Conservation (phyloP, 2,797 vertebrate species). For the Microhierax caerulescens region DNA sequence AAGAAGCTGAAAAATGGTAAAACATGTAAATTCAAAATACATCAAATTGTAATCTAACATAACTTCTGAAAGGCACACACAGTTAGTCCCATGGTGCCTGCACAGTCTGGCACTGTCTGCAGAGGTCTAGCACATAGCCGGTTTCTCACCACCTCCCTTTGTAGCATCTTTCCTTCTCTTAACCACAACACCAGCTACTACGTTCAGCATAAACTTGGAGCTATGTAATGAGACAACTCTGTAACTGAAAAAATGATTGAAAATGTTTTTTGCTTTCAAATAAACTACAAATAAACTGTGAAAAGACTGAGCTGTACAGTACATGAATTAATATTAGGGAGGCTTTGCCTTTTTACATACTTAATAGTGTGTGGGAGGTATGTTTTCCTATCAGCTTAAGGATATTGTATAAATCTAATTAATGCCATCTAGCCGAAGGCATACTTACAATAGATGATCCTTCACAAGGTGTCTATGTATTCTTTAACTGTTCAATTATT, state of each 20-base stretch:
- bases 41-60: background rate
- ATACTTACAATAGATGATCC: background rate
- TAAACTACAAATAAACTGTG: background rate
- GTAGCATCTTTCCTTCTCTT: background rate
- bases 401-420: background rate
- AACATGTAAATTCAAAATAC: background rate
- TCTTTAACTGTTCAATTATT: background rate
- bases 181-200: background rate
- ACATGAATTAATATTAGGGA: background rate
- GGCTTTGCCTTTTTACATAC: background rate
- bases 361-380: background rate
- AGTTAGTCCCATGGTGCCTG: rapidly evolving
- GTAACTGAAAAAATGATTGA: background rate
- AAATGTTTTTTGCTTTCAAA: background rate
- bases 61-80: background rate
- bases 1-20: background rate
- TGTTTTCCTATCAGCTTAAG: background rate
- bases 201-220: background rate
- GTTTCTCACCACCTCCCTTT: background rate
- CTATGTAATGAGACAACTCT: background rate
- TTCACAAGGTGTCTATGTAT: background rate
- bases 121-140: background rate
- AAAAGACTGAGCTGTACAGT: background rate
- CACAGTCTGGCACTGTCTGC: background rate
- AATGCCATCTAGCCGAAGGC: background rate